Evolutionary conservation across 37 sponge, comb jelly and placozoan species (phyloP).

Genomic region (Spongia lamella): DNA sequence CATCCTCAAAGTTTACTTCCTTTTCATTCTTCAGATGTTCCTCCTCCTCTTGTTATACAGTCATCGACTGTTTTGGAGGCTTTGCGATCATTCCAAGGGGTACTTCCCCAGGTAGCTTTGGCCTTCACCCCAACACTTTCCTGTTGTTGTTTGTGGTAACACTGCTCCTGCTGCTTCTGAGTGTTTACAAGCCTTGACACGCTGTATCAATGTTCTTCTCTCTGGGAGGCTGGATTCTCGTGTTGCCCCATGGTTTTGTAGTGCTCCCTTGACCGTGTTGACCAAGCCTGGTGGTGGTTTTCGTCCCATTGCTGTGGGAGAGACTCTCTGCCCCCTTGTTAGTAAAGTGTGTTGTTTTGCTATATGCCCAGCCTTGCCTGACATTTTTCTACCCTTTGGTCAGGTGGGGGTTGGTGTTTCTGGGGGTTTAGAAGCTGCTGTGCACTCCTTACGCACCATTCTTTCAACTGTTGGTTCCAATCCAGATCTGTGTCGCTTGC

Average conservation of each 20-base stretch:
- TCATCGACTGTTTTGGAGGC: neutral
- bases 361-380: neutral
- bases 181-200: neutral
- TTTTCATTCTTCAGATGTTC: neutral
- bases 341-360: slow-evolving; percentile 8
- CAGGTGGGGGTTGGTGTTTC: slow-evolving; percentile 17
- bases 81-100: slow-evolving; percentile 12
- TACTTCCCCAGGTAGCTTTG: no score
- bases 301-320: slow-evolving; percentile 25
- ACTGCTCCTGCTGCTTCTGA: slow-evolving; percentile 6
- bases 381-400: neutral
- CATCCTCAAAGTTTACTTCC: neutral
- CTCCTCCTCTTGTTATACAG: neutral
- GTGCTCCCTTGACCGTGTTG: no score
- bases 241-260: no score
- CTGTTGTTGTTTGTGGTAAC: slow-evolving; percentile 12
- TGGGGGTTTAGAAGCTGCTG: no score
- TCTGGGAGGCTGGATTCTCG: no score
- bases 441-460: no score
- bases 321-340: slow-evolving; percentile 6
- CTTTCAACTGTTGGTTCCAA: no score
- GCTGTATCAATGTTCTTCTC: neutral
- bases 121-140: slow-evolving; percentile 2
- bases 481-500: no score
- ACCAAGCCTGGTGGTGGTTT: no score